phyloP scores from a whole-genome alignment of 2,888 invertebrate species.

The Anorthoa munda region DNA sequence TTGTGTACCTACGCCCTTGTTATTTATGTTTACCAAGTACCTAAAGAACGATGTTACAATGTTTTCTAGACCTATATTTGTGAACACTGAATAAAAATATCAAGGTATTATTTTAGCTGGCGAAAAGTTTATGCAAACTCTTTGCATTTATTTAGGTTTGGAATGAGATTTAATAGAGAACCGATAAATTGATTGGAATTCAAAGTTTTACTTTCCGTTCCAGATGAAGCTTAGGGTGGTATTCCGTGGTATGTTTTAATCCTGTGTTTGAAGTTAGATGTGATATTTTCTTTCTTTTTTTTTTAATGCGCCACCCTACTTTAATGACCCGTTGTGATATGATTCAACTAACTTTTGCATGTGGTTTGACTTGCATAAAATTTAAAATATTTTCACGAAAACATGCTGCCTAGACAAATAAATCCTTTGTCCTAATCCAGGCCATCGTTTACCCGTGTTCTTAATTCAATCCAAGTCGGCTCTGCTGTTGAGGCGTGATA shows the following conservation, averaged over 20 bases:
- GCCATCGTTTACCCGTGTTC: too few species aligned
- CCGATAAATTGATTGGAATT: constrained; percentile 10
- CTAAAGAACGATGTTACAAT: constrained; percentile 51
- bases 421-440: too few species aligned
- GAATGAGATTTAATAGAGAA: not conserved
- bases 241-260: not conserved
- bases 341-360: too few species aligned
- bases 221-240: not conserved
- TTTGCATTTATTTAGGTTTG: not conserved
- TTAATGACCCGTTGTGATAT: not conserved
- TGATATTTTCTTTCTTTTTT: not conserved
- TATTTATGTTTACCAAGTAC: constrained; percentile 67
- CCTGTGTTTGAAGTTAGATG: not conserved
- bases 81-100: not conserved
- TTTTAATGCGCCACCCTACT: not conserved
- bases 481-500: too few species aligned
- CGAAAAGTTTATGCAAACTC: not conserved
- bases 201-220: not conserved
- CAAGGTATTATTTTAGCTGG: not conserved
- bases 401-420: not conserved
- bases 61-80: constrained; percentile 18
- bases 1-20: constrained; percentile 67
- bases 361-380: too few species aligned
- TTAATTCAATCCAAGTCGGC: too few species aligned
- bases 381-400: not conserved